These are phyloP conservation scores for Megamerina dolium DNA, from an alignment of 2,888 invertebrate genomes.

Conservation along the genomic window DNA sequence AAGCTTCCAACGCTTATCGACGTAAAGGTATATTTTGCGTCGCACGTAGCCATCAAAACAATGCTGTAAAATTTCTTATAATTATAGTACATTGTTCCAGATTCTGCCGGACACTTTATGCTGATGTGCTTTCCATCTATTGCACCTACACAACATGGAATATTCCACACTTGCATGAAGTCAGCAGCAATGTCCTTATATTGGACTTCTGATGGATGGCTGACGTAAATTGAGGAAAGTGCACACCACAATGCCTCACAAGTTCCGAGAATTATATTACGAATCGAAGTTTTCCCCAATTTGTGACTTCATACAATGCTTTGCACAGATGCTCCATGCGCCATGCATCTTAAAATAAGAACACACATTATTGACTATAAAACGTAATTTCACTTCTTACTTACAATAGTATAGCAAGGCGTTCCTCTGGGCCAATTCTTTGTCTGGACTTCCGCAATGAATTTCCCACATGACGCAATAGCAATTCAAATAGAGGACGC, in stretches of 20 bases:
- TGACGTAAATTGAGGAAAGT: slow-evolving; percentile 8
- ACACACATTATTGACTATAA: neutral
- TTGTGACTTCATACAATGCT: slow-evolving; percentile 9
- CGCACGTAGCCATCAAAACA: slow-evolving; percentile 10
- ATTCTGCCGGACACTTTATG: neutral
- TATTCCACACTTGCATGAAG: slow-evolving; percentile 11
- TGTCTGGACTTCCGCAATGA: slow-evolving; percentile 3
- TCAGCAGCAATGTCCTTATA: slow-evolving; percentile 5
- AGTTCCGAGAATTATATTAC: slow-evolving; percentile 11
- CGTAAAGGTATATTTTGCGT: slow-evolving; percentile 11
- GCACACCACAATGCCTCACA: slow-evolving; percentile 10
- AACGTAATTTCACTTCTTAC: neutral
- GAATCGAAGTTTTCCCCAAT: slow-evolving; percentile 9
- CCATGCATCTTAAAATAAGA: slow-evolving; percentile 4
- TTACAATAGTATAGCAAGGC: slow-evolving; percentile 1
- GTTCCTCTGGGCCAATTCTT: neutral
- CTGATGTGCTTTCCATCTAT: slow-evolving; percentile 8
- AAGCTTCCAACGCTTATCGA: slow-evolving; percentile 6
- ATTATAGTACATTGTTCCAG: slow-evolving; percentile 5
- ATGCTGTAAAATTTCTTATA: slow-evolving; percentile 4
- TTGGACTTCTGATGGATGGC: slow-evolving; percentile 6
- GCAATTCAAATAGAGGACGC: neutral
- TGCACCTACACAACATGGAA: slow-evolving; percentile 11
- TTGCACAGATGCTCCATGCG: slow-evolving; percentile 10
- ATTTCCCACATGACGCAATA: neutral